These are phyloP conservation scores for Hipparchia sbordonii DNA, from an alignment of 2,888 invertebrate species.

Conservation along the genomic window DNA sequence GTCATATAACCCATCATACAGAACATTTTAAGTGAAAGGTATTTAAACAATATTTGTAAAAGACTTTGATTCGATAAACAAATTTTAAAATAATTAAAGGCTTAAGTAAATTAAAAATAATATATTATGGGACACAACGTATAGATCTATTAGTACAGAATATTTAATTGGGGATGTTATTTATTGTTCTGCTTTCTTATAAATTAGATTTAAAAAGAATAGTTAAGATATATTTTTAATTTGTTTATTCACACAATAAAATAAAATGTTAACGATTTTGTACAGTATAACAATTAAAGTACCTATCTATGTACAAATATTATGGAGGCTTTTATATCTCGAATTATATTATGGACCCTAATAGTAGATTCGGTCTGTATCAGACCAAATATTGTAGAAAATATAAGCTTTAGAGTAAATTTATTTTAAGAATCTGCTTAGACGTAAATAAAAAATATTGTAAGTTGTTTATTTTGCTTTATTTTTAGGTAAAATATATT, in stretches of 20 bases:
- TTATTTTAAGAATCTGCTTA: constrained; percentile 5
- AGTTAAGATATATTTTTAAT: constrained; percentile 6
- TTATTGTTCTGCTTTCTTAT: not conserved
- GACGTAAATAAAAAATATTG: not conserved
- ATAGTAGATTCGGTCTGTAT: constrained; percentile 69
- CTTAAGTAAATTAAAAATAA: not conserved
- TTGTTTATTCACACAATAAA: not conserved
- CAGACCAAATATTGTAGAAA: constrained; percentile 55
- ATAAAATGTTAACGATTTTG: not conserved
- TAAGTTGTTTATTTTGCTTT: constrained; percentile 26
- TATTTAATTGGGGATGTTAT: not conserved
- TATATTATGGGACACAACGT: not conserved
- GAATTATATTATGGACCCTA: constrained; percentile 19
- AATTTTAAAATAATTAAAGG: not conserved
- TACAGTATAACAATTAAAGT: constrained; percentile 28
- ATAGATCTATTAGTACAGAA: not conserved
- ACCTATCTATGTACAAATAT: constrained; percentile 50
- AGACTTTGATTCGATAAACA: not conserved
- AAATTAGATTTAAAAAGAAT: not conserved
- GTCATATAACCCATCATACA: too few relatives aligned
- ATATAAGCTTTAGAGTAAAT: constrained; percentile 20
- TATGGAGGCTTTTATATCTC: constrained; percentile 56
- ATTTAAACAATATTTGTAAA: not conserved
- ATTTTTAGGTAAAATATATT: constrained; percentile 30
- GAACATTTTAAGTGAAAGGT: not conserved